A percentile compares a stretch with the other conserved stretches of the same genome.
Conservation (phyloP, 2,113 vertebrate species). For the Prionailurus viverrinus region DNA sequence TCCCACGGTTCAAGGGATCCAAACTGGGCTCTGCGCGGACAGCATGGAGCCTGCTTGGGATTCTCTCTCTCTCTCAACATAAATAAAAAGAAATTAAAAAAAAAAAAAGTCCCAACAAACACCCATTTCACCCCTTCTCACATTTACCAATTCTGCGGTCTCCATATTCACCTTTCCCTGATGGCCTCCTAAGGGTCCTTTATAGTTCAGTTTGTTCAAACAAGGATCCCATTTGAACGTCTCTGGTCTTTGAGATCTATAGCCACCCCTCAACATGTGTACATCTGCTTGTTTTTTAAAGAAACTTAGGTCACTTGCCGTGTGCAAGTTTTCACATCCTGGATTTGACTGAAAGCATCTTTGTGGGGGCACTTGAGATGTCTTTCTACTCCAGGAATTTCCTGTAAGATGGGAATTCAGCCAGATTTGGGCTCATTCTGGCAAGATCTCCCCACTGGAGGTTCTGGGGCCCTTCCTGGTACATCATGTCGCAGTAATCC, state of each 20-base stretch:
- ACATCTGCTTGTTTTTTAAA: not conserved
- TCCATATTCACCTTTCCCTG: not conserved
- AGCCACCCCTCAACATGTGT: not conserved
- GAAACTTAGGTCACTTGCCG: not conserved
- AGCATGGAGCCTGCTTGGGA: too few relatives aligned
- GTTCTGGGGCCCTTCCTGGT: not conserved
- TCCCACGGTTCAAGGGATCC: too few relatives aligned
- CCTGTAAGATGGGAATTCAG: not conserved
- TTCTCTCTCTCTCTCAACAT: too few relatives aligned
- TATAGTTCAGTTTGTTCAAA: not conserved
- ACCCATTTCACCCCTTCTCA: too few relatives aligned
- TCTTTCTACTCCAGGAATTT: not conserved
- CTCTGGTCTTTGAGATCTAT: not conserved
- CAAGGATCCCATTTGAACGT: not conserved
- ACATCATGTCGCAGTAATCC: fast-evolving
- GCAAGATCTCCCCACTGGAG: not conserved
- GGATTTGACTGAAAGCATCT: not conserved
- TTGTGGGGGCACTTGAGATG: not conserved
- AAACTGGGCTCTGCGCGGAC: too few relatives aligned
- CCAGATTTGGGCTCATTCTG: not conserved
- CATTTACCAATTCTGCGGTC: too few relatives aligned
- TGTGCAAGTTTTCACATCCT: not conserved
- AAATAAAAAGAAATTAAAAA: too few relatives aligned
- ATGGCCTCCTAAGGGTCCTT: not conserved
- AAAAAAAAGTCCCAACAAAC: not conserved